A percentile compares a stretch with the other conserved stretches of the same genome.
Evolutionary conservation across 2,113 vertebrate species (phyloP).

Genomic region (Mus musculus): GRCm39 chr3:122056001-122056500

Average conservation of each 20-base stretch:
- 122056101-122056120: neutral
- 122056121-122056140: neutral
- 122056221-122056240: conserved; percentile 48
- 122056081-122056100: conserved; percentile 16
- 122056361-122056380: conserved; percentile 92
- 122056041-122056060: neutral
- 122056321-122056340: conserved; percentile 91
- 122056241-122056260: conserved; percentile 90
- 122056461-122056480: fast-evolving
- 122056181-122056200: neutral
- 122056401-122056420: conserved; percentile 98
- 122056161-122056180: neutral
- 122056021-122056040: conserved; percentile 17
- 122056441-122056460: conserved; percentile 95
- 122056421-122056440: conserved; percentile 95
- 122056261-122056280: conserved; percentile 95
- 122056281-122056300: conserved; percentile 96
- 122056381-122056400: conserved; percentile 94
- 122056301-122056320: conserved; percentile 88
- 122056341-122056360: conserved; percentile 96
- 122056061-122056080: neutral
- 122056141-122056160: neutral
- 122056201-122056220: neutral
- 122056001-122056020: conserved; percentile 27
- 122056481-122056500: no score